Percentiles rank a stretch among this genome's conserved stretches.
Evolutionary conservation across 2,113 vertebrate genomes (phyloP).

Genomic region (Cyrtonyx montezumae): DNA sequence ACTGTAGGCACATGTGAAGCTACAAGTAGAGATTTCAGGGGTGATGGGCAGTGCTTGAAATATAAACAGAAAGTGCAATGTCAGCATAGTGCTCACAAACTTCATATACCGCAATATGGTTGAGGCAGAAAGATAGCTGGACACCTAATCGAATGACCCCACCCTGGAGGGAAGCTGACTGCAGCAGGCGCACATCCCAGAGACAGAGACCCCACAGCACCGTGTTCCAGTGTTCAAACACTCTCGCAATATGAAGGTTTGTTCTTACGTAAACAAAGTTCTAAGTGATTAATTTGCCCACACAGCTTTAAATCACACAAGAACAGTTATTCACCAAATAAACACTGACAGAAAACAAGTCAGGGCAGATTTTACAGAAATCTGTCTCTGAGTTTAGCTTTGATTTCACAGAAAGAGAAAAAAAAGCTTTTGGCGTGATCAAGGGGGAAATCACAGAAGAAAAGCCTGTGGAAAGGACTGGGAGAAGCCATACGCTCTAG

Average conservation of each 20-base stretch:
- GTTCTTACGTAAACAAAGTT: background rate
- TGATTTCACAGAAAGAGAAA: background rate
- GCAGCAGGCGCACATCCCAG: background rate
- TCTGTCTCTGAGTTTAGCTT: background rate
- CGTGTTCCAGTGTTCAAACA: background rate
- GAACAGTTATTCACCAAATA: background rate
- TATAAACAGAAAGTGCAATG: background rate
- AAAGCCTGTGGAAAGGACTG: background rate
- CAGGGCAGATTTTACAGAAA: background rate
- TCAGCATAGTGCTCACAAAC: background rate
- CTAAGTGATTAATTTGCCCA: background rate
- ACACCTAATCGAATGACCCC: background rate
- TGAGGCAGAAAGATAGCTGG: rapidly evolving
- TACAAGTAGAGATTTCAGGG: background rate
- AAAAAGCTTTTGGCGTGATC: background rate
- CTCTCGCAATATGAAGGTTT: background rate
- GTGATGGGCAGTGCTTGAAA: background rate
- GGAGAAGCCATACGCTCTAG: background rate
- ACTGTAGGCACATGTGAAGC: background rate
- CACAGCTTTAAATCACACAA: background rate
- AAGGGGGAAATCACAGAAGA: background rate
- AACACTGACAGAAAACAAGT: background rate
- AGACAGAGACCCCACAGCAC: background rate
- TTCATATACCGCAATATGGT: background rate
- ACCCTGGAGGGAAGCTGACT: background rate